Base-by-base conservation (phyloP, 2,113 vertebrate genomes). In the Theropithecus gelada region DNA sequence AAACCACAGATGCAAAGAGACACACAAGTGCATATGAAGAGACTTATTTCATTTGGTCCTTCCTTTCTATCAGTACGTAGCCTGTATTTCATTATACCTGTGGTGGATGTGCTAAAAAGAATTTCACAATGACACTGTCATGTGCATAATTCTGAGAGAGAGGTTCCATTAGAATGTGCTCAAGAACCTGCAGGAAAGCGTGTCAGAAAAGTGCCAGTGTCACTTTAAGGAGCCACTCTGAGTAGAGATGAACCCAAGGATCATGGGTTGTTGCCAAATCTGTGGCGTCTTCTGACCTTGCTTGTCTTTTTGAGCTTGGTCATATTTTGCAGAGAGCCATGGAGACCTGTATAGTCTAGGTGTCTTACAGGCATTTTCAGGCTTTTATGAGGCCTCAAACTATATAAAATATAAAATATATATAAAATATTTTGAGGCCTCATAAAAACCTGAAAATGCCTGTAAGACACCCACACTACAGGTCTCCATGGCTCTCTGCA, bases 321-420 rank as follows among this genome's bases (percentile, higher is more conserved):
- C 10, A 14, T 73, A 22, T 87, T 92, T 95, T 64, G 68, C 30
- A 79, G 64, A 68, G 11, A 59, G 48, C 57, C 14, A 2, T 61
- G 43, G 35, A 22, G 35, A 52, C 23, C 70, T 81, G 22, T 72
- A 35, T 30, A 64, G 64, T 43, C 18, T 25, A 75, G 57, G 32
- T 83, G 43, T 88, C 66, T 94, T 80, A 90, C 11, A 81, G 76
- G 40, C 57, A 48, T 93, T 96, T 88, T 95, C 40, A 84, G 59
- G 48, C 57, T 90, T 87, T 96, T 57, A 73, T 86, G 64, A 86
- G 23, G 45, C 55, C 78, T 43, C n/a, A 35, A 80, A 82, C 82
- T 40, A 48, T 48, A 76, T 17, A 30, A 64, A 64, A 64, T 64
- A 14, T 64, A 64, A 61, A 64, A 64, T 30, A 64, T 64, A 64